Percentiles rank a stretch among this genome's conserved stretches.
Evolutionary conservation across 1,140 invertebrate genomes (phyloP).

Genomic region (Hyphantria cunea): DNA sequence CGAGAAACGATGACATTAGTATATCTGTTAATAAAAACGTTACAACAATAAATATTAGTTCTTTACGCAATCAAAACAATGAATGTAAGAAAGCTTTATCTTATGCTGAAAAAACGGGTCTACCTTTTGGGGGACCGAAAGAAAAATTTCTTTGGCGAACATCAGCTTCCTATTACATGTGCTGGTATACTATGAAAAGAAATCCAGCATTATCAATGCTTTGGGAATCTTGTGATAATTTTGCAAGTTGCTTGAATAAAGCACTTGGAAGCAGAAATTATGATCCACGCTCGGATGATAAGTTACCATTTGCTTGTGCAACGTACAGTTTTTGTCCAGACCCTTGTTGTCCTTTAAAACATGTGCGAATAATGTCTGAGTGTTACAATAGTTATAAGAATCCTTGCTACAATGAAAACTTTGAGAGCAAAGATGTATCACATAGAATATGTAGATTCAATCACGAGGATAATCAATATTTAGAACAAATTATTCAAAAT

Average conservation of each 20-base stretch:
- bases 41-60: conserved; percentile 40
- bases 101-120: conserved; percentile 68
- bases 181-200: conserved; percentile 84
- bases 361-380: conserved; percentile 51
- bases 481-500: conserved; percentile 79
- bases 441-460: conserved; percentile 68
- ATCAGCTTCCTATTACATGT: conserved; percentile 86
- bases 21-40: conserved; percentile 73
- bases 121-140: conserved; percentile 82
- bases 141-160: conserved; percentile 84
- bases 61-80: conserved; percentile 61
- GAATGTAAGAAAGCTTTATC: conserved; percentile 76
- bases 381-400: conserved; percentile 33
- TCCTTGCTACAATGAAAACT: conserved; percentile 41
- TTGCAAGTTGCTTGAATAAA: conserved; percentile 81
- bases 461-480: conserved; percentile 78
- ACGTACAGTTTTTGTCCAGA: conserved; percentile 86
- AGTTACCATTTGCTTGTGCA: conserved; percentile 82
- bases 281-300: conserved; percentile 83
- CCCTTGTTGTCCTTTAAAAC: conserved; percentile 83
- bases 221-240: conserved; percentile 84
- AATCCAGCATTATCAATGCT: conserved; percentile 77
- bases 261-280: conserved; percentile 67
- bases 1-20: conserved; percentile 77
- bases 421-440: neutral